phyloP scores from a whole-genome alignment of 2,888 invertebrate genomes.

The Drosophila incognita region DNA sequence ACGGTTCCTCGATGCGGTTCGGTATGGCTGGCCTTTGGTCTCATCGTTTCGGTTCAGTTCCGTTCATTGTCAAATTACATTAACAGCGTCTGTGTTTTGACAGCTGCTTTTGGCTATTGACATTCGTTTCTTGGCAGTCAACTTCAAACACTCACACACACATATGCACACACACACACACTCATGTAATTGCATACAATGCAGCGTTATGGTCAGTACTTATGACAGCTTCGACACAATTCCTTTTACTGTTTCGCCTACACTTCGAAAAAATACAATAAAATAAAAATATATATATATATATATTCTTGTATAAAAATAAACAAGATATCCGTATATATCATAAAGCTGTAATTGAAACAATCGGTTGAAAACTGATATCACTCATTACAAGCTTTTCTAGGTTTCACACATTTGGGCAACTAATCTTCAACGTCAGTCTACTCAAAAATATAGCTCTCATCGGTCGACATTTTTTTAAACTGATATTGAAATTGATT shows the following conservation, averaged over 20 bases:
- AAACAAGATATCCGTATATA: neutral
- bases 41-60: conserved; percentile 51
- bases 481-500: neutral
- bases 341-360: neutral
- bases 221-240: conserved; percentile 47
- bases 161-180: conserved; percentile 10
- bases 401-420: neutral
- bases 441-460: neutral
- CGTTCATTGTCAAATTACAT: conserved; percentile 78
- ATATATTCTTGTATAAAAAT: neutral
- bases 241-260: conserved; percentile 29
- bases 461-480: too few relatives aligned
- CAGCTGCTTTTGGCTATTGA: conserved; percentile 76
- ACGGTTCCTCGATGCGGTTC: neutral
- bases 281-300: neutral
- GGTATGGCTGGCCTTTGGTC: conserved; percentile 30
- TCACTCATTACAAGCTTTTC: neutral
- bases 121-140: conserved; percentile 63
- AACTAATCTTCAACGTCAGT: neutral
- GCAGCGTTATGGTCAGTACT: conserved; percentile 53
- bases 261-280: neutral
- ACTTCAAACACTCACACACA: conserved; percentile 20
- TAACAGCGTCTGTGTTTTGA: conserved; percentile 76
- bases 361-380: neutral
- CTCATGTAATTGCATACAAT: conserved; percentile 40